phyloP scores from a whole-genome alignment of 2,113 vertebrate genomes.

The Vireo altiloquus region DNA sequence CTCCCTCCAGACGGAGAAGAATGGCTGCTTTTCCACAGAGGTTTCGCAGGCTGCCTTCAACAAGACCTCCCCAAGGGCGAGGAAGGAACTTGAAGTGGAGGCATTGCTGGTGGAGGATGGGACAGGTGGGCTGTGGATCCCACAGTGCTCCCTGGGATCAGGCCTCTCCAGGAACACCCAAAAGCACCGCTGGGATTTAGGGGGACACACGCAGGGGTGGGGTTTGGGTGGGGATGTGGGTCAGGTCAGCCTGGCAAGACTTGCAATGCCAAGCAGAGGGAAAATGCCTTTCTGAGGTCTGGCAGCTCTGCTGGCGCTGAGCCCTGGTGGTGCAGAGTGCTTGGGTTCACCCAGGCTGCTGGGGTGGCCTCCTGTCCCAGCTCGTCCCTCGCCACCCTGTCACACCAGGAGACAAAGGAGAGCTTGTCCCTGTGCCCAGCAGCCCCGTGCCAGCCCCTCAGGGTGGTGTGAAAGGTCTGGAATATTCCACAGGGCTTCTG shows the following conservation, averaged over 20 bases:
- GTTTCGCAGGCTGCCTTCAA: neutral
- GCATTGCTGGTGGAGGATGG: constrained; percentile 8
- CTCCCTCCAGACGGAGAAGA: neutral
- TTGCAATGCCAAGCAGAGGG: neutral
- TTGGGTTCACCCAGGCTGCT: neutral
- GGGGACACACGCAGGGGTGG: neutral
- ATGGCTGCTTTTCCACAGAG: constrained; percentile 11
- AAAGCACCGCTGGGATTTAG: neutral
- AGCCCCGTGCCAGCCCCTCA: accelerated
- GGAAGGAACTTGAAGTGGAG: neutral
- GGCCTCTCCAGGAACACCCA: neutral
- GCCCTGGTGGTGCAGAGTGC: neutral
- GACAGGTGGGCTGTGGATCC: neutral
- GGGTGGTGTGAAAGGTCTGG: neutral
- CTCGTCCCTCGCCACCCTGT: accelerated
- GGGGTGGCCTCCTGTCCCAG: accelerated
- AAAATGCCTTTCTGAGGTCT: neutral
- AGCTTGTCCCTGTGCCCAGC: neutral
- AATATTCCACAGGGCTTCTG: neutral
- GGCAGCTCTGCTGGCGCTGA: accelerated
- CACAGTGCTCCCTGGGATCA: too few relatives aligned
- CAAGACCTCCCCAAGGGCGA: accelerated
- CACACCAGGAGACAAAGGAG: neutral
- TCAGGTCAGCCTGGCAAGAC: neutral
- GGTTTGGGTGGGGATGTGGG: neutral